Base-by-base conservation (phyloP, 2,113 vertebrate species). In the Oryzias melastigma region DNA sequence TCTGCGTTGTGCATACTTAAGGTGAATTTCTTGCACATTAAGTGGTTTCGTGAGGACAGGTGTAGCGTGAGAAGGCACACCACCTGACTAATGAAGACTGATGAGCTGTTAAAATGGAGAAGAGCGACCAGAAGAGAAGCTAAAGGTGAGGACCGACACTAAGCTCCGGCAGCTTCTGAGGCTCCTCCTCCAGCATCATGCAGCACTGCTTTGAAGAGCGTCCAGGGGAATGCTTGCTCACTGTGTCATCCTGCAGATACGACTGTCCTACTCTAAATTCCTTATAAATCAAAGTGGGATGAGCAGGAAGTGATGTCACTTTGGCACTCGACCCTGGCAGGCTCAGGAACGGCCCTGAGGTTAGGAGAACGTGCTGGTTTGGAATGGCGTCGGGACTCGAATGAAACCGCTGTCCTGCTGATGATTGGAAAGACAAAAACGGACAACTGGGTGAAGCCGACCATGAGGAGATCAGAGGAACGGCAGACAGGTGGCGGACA, bases 401-500 rank as follows among this genome's bases (percentile, higher is more conserved):
- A 55, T 17, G 45, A 63, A 80, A 48, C 17, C 51, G 7, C 44
- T 51, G 71, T 57, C 52, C 70, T 67, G 68, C 46, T 52, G 71
- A 58, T 45, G 75, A 74, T 64, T 74, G 62, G 61, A 77, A 83
- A 81, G 81, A 81, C 78, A 7, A 74, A 68, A 72, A 27, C 47
- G 51, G 80, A 81, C 87, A 85, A 81, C 84, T 83, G 84, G 71
- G 53, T 62, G 40, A 29, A 46, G 74, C 68, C 7, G 65, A 71
- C 66, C 54, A 52, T 1, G 57, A 12, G 58, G 58, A 74, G 80
- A 82, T 78, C 75, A 82, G 76, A 71, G 67, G 81, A 71, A 64
- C 53, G n/a, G 77, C 58, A 27, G 83, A 85, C 83, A 82, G 75
- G 85, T 77, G 83, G 71, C 57, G 25, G 62, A 47, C 80, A 80